Base-by-base conservation (phyloP, 2,888 invertebrate species). In the Sarcophaga carnaria region DNA sequence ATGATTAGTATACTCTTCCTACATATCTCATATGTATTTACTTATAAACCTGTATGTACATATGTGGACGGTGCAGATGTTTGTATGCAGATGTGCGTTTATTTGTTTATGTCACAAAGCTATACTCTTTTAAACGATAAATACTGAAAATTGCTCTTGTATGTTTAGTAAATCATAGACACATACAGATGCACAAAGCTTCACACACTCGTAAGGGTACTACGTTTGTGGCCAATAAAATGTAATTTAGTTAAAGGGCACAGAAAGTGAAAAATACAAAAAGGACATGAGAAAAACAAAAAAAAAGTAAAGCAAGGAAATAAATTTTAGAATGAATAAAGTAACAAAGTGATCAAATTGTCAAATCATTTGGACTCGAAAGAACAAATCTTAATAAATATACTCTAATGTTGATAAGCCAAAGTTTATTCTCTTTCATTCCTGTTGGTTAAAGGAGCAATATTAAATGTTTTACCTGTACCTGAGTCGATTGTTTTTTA, bases 31-130 rank as follows among this genome's bases (percentile, higher is more conserved):
- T 4, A 20, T 59, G 5, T 54, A 63, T 66, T 11, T 59, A n/a
- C 45, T 77, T 5, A 37, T 45, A 67, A 67, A 37, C 8, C 59
- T 72, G n/a, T 12, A 49, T 25, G 54, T 54, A 22, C 22, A 22
- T 22, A 54, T 54, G 54, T 14, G 54, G 2, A 54, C 4, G 17
- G 17, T 54, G 17, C 14, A 54, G 17, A 54, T 54, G 54, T 54
- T 14, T 14, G 54, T 54, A 17, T 54, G 4, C 54, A 54, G 12
- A 17, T 54, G 54, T 14, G 54, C 54, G 54, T 54, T 54, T 54
- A 54, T 54, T 54, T 54, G 54, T 47, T 80, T 75, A 47, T 69
- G 81, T 75, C 49, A 75, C 45, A 74, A 66, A 25, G n/a, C 66
- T 27, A 67, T 37, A 37, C 10, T 71, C 63, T 71, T 80, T 67